Evolutionary conservation across 2,888 invertebrate species (phyloP).

Genomic region (Rhamnusium bicolor): DNA sequence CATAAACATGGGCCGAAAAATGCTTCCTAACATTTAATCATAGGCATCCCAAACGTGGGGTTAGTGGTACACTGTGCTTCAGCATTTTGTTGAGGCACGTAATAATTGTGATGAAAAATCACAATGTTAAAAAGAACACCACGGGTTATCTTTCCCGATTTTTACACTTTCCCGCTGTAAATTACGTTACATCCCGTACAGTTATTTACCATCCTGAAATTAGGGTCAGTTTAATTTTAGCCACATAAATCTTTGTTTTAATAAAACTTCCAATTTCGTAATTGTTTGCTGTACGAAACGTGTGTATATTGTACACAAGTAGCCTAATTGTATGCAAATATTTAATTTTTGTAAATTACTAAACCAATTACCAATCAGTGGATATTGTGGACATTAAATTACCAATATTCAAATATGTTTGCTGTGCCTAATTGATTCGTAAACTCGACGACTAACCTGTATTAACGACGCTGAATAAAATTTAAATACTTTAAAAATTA

Average conservation of each 20-base stretch:
- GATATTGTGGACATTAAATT: neutral
- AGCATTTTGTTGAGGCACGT: too few species aligned
- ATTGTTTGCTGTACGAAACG: neutral
- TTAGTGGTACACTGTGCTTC: too few species aligned
- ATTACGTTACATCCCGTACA: neutral
- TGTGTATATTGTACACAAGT: neutral
- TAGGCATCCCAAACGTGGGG: too few species aligned
- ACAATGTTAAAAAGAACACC: too few species aligned
- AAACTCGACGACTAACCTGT: neutral
- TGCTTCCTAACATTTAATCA: too few species aligned
- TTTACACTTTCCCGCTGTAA: too few species aligned
- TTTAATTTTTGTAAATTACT: slow-evolving; percentile 12
- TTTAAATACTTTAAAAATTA: slow-evolving; percentile 13
- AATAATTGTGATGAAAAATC: too few species aligned
- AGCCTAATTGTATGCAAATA: neutral
- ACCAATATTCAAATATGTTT: neutral
- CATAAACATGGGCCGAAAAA: too few species aligned
- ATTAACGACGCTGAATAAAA: neutral
- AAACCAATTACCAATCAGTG: slow-evolving; percentile 8
- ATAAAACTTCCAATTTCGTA: neutral
- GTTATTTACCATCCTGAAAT: neutral
- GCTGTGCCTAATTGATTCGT: neutral
- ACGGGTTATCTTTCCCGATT: too few species aligned
- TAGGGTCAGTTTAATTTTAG: neutral
- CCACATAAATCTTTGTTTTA: neutral